Percentiles rank a stretch among this genome's conserved stretches.
These are phyloP conservation scores for Notarius lentiginosus DNA, from an alignment of 2,113 vertebrate species.

Conservation along the genomic window DNA sequence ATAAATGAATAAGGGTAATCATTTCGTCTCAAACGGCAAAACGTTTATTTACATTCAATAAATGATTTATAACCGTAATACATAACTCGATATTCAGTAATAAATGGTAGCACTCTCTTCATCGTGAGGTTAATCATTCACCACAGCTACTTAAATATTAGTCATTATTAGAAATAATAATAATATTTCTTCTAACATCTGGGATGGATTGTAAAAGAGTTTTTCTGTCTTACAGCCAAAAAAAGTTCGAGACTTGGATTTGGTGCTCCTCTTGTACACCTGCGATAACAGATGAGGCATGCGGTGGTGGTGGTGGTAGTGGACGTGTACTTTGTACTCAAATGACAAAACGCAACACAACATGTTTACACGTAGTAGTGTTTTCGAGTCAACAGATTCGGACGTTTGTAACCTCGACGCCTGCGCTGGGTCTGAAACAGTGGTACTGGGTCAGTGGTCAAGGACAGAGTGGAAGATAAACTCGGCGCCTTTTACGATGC, in stretches of 20 bases:
- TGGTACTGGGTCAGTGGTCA: background rate
- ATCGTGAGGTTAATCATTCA: background rate
- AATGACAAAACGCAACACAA: background rate
- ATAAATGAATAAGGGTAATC: background rate
- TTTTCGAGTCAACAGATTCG: slow-evolving; percentile 12
- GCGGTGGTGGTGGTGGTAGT: background rate
- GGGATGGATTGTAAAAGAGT: background rate
- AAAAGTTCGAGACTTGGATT: background rate
- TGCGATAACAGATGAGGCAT: slow-evolving; percentile 14
- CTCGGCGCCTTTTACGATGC: background rate
- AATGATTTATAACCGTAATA: background rate
- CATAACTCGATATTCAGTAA: background rate
- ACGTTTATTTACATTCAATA: background rate
- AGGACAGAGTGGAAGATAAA: slow-evolving; percentile 12
- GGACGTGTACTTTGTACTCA: slow-evolving; percentile 28
- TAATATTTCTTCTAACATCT: background rate
- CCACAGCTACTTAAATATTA: background rate
- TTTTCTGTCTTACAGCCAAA: background rate
- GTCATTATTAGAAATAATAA: no score
- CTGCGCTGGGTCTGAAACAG: slow-evolving; percentile 4
- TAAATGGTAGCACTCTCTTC: background rate
- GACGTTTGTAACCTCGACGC: background rate
- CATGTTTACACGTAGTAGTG: background rate
- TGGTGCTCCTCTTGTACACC: background rate
- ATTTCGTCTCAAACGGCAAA: background rate